Conservation (phyloP, 2,113 vertebrate genomes). For the Zapus hudsonius region DNA sequence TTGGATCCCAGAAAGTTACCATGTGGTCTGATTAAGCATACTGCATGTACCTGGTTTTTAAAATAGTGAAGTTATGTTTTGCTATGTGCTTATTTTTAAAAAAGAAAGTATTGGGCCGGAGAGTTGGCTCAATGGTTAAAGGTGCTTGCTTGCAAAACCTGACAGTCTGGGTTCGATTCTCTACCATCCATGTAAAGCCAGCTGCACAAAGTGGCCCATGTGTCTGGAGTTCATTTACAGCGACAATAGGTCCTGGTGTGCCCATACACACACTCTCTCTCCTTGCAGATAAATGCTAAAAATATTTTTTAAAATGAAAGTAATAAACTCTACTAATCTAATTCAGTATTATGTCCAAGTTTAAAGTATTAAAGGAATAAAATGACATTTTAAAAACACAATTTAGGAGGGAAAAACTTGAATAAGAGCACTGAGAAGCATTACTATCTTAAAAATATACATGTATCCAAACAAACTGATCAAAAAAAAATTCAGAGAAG, state of each 20-base stretch:
- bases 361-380: slow-evolving; percentile 23
- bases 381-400: slow-evolving; percentile 5
- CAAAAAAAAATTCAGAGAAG: too few species aligned
- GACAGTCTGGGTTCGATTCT: too few species aligned
- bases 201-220: too few species aligned
- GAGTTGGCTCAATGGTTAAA: too few species aligned
- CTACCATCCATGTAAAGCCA: too few species aligned
- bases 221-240: too few species aligned
- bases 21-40: neutral
- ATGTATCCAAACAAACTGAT: neutral
- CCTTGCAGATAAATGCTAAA: too few species aligned
- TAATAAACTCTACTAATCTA: slow-evolving; percentile 3
- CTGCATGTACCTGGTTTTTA: slow-evolving; percentile 2
- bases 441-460: neutral
- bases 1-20: neutral
- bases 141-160: too few species aligned
- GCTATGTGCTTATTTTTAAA: neutral
- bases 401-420: neutral
- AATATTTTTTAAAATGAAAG: too few species aligned
- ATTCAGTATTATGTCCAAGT: neutral
- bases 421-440: neutral
- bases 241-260: too few species aligned
- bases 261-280: too few species aligned
- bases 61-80: slow-evolving; percentile 4
- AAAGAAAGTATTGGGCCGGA: neutral